Base-by-base conservation (phyloP, 2,797 vertebrate genomes). In the Semotilus atromaculatus region DNA sequence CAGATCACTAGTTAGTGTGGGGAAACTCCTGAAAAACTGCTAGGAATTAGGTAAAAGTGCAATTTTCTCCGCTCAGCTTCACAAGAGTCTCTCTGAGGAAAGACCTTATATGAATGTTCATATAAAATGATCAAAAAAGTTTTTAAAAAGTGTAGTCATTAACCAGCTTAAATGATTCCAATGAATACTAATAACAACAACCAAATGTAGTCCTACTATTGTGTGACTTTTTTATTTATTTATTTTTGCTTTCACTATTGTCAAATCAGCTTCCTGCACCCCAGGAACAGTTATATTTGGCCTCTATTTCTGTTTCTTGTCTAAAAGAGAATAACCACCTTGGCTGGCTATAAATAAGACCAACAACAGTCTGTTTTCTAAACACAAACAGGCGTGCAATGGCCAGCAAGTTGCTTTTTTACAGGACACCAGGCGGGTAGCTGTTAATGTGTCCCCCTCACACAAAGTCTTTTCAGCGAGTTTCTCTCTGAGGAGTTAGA, bases 331-430 rank as follows among this genome's bases (percentile, higher is more conserved):
- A 26, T 8, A 43, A 36, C 45, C n/a, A 58, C 66, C 36, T 66
- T 58, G 21, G 82, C 66, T 48, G 48, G 51, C 48, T 70, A 70
- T 84, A 84, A 84, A 78, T 58, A 78, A 84, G 29, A 23, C 13
- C 48, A 77, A n/a, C 4, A 19, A 43, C 73, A 58, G 64, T 19
- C 31, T 13, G 60, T 55, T 75, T 76, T 83, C 23, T 29, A 5
- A 58, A 77, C 45, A 43, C 82, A 70, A 78, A 78, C 74, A 71
- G 74, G 82, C 74, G 7, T 78, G 64, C 26, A 84, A 78, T 43
- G 51, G 64, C 9, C 64, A 48, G 64, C 51, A 60, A 70, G 51
- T 70, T 58, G 38, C 31, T 29, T 78, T 84, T 77, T 83, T 43
- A 38, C 36, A 19, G 48, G 74, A 55, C 64, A 58, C 3, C 74